Conservation (phyloP, 2,888 invertebrate species). For the Slavum lentiscoides region DNA sequence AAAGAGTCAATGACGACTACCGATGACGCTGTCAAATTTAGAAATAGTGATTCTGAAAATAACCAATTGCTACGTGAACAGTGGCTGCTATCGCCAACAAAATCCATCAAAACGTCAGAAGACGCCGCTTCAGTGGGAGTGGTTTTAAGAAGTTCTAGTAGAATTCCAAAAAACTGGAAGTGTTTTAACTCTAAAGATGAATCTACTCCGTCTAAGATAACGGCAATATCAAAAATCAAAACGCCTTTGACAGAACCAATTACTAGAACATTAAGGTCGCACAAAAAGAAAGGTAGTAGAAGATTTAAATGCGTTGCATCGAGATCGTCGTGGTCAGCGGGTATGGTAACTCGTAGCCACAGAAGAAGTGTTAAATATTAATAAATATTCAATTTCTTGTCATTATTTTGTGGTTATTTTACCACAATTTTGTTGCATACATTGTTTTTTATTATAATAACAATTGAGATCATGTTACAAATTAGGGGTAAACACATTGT, state of each 20-base stretch:
- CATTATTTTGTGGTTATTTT: background rate
- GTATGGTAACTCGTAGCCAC: constrained; percentile 47
- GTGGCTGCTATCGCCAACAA: constrained; percentile 27
- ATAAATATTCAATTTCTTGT: background rate
- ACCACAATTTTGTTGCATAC: background rate
- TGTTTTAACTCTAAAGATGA: constrained; percentile 14
- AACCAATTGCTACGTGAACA: constrained; percentile 24
- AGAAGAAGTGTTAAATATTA: constrained; percentile 40
- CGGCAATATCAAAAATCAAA: constrained; percentile 42
- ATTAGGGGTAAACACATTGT: constrained; percentile 1
- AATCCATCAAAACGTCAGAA: constrained; percentile 32
- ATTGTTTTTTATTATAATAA: constrained; percentile 21
- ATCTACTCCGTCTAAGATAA: constrained; percentile 33
- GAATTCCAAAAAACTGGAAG: constrained; percentile 35
- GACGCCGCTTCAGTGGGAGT: constrained; percentile 22
- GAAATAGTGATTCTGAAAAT: constrained; percentile 50
- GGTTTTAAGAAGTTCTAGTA: constrained; percentile 50
- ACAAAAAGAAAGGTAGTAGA: constrained; percentile 33
- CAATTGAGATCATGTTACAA: background rate
- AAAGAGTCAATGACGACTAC: background rate
- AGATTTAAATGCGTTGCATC: constrained; percentile 15
- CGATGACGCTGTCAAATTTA: constrained; percentile 14
- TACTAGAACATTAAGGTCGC: constrained; percentile 50
- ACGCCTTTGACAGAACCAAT: constrained; percentile 48
- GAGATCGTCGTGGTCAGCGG: constrained; percentile 38